Conservation (phyloP, 1,140 invertebrate genomes). For the Nebria ingens region DNA sequence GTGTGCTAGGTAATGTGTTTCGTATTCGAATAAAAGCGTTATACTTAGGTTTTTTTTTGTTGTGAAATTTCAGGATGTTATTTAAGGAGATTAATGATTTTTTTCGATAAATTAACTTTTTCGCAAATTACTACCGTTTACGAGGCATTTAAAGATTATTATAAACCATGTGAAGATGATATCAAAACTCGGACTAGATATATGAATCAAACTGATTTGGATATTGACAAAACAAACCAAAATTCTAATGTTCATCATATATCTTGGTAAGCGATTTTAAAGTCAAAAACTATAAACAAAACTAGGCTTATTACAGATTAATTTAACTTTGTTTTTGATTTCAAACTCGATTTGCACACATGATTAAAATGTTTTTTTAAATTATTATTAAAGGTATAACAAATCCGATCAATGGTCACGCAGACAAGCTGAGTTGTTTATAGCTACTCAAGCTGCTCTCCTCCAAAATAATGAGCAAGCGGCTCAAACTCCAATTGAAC, state of each 20-base stretch:
- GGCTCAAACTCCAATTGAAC: slow-evolving; percentile 60
- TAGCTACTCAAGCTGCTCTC: slow-evolving; percentile 72
- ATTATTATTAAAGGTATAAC: slow-evolving; percentile 21
- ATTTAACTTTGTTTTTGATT: too few species aligned
- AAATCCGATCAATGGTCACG: slow-evolving; percentile 61
- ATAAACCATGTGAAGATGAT: slow-evolving; percentile 40
- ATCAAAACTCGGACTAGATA: slow-evolving; percentile 18
- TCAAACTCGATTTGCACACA: too few species aligned
- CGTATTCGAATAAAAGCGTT: slow-evolving; percentile 23
- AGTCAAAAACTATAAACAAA: too few species aligned
- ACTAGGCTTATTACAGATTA: too few species aligned
- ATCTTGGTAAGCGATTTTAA: slow-evolving; percentile 3
- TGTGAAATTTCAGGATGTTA: slow-evolving; percentile 56
- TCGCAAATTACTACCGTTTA: slow-evolving; percentile 62
- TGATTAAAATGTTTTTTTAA: slow-evolving; percentile 5
- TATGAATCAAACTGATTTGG: slow-evolving; percentile 22
- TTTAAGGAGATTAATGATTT: slow-evolving; percentile 64
- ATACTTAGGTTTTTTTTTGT: slow-evolving; percentile 17
- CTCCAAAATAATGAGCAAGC: slow-evolving; percentile 69
- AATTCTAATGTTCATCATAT: slow-evolving; percentile 20
- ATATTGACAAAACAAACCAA: slow-evolving; percentile 16
- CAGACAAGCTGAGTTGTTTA: slow-evolving; percentile 77
- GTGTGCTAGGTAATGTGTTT: slow-evolving; percentile 38
- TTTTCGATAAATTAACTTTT: slow-evolving; percentile 73
- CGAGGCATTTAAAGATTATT: slow-evolving; percentile 52